phyloP scores from a whole-genome alignment of 2,113 vertebrate species.

The Sprattus sprattus region DNA sequence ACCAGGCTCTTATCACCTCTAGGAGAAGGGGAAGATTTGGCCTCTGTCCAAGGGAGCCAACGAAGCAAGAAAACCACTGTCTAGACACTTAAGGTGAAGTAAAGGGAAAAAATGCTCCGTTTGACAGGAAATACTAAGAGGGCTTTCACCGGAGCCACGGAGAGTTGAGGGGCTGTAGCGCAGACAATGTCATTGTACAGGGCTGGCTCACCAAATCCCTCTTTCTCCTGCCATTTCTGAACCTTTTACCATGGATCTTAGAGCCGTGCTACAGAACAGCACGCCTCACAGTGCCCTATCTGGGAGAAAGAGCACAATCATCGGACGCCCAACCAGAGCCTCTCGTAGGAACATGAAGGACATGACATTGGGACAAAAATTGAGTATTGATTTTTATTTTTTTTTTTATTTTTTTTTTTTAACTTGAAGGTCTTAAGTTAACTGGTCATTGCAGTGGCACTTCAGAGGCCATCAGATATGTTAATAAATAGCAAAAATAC shows the following conservation, averaged over 20 bases:
- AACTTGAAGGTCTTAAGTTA: conserved; percentile 12
- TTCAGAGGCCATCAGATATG: conserved; percentile 26
- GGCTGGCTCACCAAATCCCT: conserved; percentile 69
- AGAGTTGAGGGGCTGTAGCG: conserved; percentile 63
- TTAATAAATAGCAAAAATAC: neutral
- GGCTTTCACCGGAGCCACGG: conserved; percentile 64
- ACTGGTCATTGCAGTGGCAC: neutral
- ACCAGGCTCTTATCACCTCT: conserved; percentile 72
- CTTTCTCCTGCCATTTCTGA: conserved; percentile 62
- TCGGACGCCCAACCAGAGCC: neutral
- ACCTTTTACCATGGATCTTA: conserved; percentile 60
- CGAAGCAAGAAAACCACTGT: conserved; percentile 78
- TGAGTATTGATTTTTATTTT: neutral
- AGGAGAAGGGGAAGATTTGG: conserved; percentile 73
- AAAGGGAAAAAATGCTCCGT: conserved; percentile 72
- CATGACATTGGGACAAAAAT: conserved; percentile 43
- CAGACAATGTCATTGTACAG: conserved; percentile 72
- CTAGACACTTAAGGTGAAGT: conserved; percentile 79
- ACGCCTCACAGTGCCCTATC: conserved; percentile 43
- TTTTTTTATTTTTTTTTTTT: neutral
- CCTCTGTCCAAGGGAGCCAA: conserved; percentile 76
- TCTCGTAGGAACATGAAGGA: conserved; percentile 22
- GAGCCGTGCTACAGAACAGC: conserved; percentile 46
- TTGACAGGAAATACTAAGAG: conserved; percentile 77
- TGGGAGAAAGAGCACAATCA: conserved; percentile 34